Conservation (phyloP, 2,113 vertebrate genomes). For the Ramphastos sulfuratus region DNA sequence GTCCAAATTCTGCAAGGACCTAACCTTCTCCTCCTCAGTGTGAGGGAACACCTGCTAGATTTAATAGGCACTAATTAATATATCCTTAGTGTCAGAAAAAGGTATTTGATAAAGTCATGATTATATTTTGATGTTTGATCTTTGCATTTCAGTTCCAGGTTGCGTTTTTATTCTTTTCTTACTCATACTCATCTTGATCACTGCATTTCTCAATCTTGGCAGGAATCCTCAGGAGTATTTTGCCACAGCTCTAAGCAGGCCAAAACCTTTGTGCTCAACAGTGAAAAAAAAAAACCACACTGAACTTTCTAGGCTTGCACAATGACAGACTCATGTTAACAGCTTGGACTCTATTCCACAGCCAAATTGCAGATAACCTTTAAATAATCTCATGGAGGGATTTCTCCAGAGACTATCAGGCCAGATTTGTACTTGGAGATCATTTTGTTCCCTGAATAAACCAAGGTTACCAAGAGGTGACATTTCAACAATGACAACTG, state of each 20-base stretch:
- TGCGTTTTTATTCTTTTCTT: conserved; percentile 51
- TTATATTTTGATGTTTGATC: not conserved
- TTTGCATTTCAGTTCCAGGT: not conserved
- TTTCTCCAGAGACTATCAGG: conserved; percentile 49
- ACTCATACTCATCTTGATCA: conserved; percentile 21
- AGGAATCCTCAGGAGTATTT: conserved; percentile 39
- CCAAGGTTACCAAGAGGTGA: conserved; percentile 28
- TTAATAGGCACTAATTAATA: conserved; percentile 14
- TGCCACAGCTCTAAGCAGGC: not conserved
- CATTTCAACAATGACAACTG: conserved; percentile 21
- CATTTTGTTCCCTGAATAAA: conserved; percentile 56
- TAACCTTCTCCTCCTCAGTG: conserved; percentile 2
- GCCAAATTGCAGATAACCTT: conserved; percentile 57
- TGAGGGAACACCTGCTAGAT: not conserved
- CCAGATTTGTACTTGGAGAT: conserved; percentile 28
- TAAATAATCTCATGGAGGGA: conserved; percentile 36
- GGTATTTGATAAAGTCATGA: conserved; percentile 15
- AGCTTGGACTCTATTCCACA: conserved; percentile 47
- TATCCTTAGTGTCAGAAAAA: not conserved
- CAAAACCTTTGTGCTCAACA: conserved; percentile 39
- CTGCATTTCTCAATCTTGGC: conserved; percentile 52
- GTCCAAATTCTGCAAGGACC: not conserved
- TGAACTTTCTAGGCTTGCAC: conserved; percentile 24
- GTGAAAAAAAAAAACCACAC: conserved; percentile 12
- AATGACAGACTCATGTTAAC: conserved; percentile 25